These are phyloP conservation scores for Rhegmatorhina hoffmannsi DNA, from an alignment of 2,113 vertebrate genomes.

Conservation along the genomic window DNA sequence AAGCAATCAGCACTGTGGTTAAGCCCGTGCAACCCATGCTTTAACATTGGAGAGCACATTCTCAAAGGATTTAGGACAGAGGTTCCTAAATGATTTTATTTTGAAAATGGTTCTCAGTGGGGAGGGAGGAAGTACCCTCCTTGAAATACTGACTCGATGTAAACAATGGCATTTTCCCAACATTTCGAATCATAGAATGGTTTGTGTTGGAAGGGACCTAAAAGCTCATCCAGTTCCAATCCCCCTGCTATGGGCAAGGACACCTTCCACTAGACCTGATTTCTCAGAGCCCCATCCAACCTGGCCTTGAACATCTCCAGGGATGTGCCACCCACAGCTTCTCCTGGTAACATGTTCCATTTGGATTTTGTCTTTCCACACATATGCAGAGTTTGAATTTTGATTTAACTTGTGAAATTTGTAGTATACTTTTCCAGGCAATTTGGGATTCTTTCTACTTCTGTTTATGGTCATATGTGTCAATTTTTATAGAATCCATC, in stretches of 20 bases:
- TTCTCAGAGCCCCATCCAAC: not conserved
- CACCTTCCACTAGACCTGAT: not conserved
- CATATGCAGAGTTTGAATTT: not conserved
- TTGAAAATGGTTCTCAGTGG: not conserved
- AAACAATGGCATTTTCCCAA: not conserved
- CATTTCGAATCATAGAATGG: not conserved
- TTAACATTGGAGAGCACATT: not conserved
- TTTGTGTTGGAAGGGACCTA: not conserved
- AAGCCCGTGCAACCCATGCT: not conserved
- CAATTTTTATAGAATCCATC: slow-evolving; percentile 13
- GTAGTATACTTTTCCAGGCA: not conserved
- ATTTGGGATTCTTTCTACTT: not conserved
- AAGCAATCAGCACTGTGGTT: not conserved
- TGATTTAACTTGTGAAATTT: not conserved
- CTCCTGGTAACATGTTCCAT: not conserved
- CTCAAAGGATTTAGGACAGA: not conserved
- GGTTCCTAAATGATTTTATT: not conserved
- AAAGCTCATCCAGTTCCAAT: not conserved
- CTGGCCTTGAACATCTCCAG: not conserved
- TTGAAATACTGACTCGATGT: not conserved
- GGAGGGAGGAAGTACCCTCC: not conserved
- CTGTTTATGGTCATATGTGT: slow-evolving; percentile 39
- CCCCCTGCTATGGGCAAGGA: too few relatives aligned
- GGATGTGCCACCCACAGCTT: not conserved
- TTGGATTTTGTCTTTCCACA: not conserved